Base-by-base conservation (phyloP, 2,888 invertebrate species). In the Aphidoletes aphidimyza region DNA sequence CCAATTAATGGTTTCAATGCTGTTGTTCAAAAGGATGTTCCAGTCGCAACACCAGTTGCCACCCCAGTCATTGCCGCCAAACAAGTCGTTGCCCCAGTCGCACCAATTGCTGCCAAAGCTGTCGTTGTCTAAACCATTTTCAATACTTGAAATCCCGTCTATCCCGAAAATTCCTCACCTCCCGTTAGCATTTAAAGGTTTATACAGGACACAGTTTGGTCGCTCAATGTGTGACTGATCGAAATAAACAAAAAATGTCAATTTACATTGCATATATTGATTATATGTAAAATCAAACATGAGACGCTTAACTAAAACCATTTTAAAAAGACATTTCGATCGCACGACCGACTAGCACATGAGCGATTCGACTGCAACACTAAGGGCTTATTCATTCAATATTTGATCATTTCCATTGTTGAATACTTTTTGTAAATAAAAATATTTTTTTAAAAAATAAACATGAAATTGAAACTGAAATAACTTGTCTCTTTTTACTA, bases 1-100 rank as follows among this genome's bases (percentile, higher is more conserved):
- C 88, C 90, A 59, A 86, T 91, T 86, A 90, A 90, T 86, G 91
- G 91, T 86, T 91, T 91, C 88, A 91, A 91, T 87, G 91, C 91
- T 84, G 89, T 91, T 49, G 91, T 91, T 8, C 89, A 89, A 86
- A 90, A 89, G 86, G 89, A 89, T 87, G 88, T 90, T 84, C 90
- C 91, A 84, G 37, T 84, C 36, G 89, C 89, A 84, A 88, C 89
- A 22, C 89, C 89, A 0, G 83, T 37, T 85, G 84, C 54, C 11
- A 87, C 87, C 85, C 90, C 91, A 81, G 85, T 89, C 85, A 86
- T 88, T 34, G 89, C 89, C 59, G 88, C 89, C 36, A 89, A 87
- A 86, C 86, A 88, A 85, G 87, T 88, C 39, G 88, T 88, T 84
- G 88, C 88, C 86, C 87, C 59, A 42, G 42, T 42, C 26, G 69